phyloP scores from a whole-genome alignment of 2,797 vertebrate genomes.

The Pempheris klunzingeri region DNA sequence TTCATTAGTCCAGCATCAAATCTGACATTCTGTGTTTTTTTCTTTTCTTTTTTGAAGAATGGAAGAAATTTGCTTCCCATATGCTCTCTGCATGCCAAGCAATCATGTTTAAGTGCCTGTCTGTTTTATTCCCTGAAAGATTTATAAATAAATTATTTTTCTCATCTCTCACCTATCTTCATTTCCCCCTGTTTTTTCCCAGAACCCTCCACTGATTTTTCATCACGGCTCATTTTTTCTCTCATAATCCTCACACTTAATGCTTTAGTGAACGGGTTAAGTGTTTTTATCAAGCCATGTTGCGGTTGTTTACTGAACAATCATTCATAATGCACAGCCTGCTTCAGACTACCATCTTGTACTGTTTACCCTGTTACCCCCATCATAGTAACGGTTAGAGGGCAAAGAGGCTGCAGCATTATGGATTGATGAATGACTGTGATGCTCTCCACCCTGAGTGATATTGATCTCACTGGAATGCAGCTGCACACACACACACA shows the following conservation, averaged over 20 bases:
- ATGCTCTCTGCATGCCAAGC: conserved; percentile 40
- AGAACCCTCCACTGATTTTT: conserved; percentile 20
- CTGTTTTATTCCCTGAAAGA: conserved; percentile 50
- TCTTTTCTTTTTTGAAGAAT: conserved; percentile 59
- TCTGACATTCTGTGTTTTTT: conserved; percentile 46
- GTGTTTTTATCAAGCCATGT: conserved; percentile 50
- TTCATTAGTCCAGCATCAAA: conserved; percentile 70
- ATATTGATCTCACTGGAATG: conserved; percentile 75
- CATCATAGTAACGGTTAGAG: conserved; percentile 57
- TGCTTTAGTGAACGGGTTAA: conserved; percentile 46
- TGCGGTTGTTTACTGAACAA: conserved; percentile 48
- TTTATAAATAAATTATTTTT: conserved; percentile 73
- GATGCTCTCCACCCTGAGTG: conserved; percentile 69
- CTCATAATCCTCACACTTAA: conserved; percentile 39
- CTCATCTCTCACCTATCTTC: conserved; percentile 75
- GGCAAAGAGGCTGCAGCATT: conserved; percentile 67
- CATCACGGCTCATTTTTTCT: conserved; percentile 10
- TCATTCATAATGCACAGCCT: conserved; percentile 67
- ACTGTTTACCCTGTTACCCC: too few species aligned
- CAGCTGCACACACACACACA: conserved; percentile 29
- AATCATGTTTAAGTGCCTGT: conserved; percentile 70
- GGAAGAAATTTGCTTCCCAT: conserved; percentile 41
- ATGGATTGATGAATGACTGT: conserved; percentile 76
- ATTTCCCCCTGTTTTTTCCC: conserved; percentile 58
- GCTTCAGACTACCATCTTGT: conserved; percentile 54